Base-by-base conservation (phyloP, 2,797 vertebrate genomes). In the Acrossocheilus fasciatus region DNA sequence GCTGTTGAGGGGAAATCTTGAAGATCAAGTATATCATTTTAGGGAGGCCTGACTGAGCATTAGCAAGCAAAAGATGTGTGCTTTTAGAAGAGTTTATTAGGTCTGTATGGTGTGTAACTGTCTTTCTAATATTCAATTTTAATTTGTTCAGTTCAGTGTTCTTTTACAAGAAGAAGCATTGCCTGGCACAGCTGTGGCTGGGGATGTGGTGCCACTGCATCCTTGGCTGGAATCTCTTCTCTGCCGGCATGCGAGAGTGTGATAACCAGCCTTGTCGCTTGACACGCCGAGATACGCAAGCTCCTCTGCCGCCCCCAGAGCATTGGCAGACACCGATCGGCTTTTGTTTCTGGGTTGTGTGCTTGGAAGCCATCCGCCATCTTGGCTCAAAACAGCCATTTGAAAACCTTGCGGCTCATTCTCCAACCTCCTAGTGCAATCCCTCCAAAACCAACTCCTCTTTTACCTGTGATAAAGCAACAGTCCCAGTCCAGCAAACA, bases 241-340 rank as follows among this genome's bases (percentile, higher is more conserved):
- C 90, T 90, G 91, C 93, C 92, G 91, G 93, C 93, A 92, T 96
- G 94, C 87, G 73, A 89, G 91, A 90, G 92, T 47, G 87, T 86
- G 94, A 95, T 95, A 95, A 95, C 93, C 89, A 87, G 91, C 82
- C 89, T 88, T 89, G 90, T 91, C 90, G 92, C 88, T 91, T 91
- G 92, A 94, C 93, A 91, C 91, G 82, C 76, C 74, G 77, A 89
- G 89, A 93, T 89, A 91, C 90, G 88, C 89, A 77, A 76, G 86
- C 30, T 82, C 79, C 62, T 86, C 83, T 47, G 41, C 88, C 77
- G 52, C 84, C 89, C 87, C 83, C 83, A 88, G 89, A 90, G 77
- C 87, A 92, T 92, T 94, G 92, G 94, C 94, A 92, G 89, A 91
- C 87, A 87, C 88, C 0, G 81, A 77, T 86, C 89, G 88, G 91